Evolutionary conservation across 2,113 vertebrate species (phyloP).

Genomic region (Theropithecus gelada): DNA sequence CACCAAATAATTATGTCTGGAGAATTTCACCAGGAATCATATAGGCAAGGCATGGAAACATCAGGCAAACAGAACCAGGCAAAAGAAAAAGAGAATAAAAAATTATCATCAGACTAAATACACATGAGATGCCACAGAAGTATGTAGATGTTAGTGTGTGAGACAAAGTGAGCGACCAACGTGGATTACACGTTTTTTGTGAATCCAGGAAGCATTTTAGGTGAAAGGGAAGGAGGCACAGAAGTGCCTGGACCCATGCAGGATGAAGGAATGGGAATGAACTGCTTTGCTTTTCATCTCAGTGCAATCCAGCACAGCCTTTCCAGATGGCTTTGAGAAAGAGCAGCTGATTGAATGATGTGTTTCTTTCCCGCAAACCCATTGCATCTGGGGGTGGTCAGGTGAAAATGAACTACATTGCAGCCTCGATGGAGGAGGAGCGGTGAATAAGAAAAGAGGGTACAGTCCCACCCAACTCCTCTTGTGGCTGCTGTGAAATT

Average conservation of each 20-base stretch:
- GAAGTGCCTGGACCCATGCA: too few species aligned
- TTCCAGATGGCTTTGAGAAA: neutral
- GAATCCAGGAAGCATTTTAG: neutral
- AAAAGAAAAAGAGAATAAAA: neutral
- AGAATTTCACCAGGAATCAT: neutral
- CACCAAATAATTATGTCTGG: neutral
- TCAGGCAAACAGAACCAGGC: neutral
- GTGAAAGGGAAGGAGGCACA: neutral
- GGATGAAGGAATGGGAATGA: too few species aligned
- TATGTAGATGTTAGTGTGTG: neutral
- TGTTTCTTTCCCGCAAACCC: neutral
- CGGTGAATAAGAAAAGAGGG: neutral
- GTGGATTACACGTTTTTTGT: too few species aligned
- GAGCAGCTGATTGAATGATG: accelerated
- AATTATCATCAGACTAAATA: neutral
- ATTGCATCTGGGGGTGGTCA: neutral
- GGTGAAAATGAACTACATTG: neutral
- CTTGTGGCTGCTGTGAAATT: neutral
- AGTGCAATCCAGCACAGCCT: neutral
- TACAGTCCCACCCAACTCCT: neutral
- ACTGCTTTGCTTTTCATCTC: neutral
- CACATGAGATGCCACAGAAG: neutral
- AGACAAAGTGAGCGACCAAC: neutral
- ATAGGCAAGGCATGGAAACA: neutral
- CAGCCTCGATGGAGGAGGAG: neutral